Conservation (phyloP, 2,797 vertebrate species). For the Australoheros facetus region DNA sequence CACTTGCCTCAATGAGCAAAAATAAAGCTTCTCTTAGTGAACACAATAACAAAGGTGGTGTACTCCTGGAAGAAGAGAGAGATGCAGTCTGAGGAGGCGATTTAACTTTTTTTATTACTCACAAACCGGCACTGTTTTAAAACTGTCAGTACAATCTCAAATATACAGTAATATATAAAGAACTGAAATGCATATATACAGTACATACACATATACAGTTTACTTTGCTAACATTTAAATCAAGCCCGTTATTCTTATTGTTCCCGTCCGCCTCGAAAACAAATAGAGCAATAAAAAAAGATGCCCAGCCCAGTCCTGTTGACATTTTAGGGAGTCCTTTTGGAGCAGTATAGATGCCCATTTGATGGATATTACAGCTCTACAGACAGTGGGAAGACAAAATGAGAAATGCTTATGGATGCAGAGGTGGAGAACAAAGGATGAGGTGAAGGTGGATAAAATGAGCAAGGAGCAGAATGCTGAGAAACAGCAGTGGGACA, state of each 20-base stretch:
- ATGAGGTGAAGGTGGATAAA: constrained; percentile 6
- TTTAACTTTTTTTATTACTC: constrained; percentile 39
- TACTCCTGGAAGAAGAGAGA: background rate
- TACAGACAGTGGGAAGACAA: constrained; percentile 39
- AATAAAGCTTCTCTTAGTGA: constrained; percentile 40
- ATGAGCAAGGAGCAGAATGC: background rate
- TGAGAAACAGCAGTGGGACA: constrained; percentile 6
- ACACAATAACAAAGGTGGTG: constrained; percentile 30
- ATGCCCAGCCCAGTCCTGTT: constrained; percentile 46
- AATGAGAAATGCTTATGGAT: constrained; percentile 53
- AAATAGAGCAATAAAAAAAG: constrained; percentile 71
- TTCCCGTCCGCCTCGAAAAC: constrained; percentile 64
- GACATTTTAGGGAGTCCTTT: constrained; percentile 80
- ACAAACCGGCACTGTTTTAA: constrained; percentile 44
- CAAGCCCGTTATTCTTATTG: constrained; percentile 72
- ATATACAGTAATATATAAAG: constrained; percentile 12
- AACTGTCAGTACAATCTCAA: constrained; percentile 25
- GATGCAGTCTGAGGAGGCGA: constrained; percentile 20
- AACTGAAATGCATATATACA: background rate
- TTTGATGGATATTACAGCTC: constrained; percentile 71
- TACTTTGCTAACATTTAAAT: constrained; percentile 64
- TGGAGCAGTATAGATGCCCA: constrained; percentile 74
- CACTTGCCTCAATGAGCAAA: constrained; percentile 32
- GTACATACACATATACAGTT: background rate
- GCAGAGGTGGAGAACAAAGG: constrained; percentile 22